Evolutionary conservation across 1,140 invertebrate genomes (phyloP), one percentile per base, ranked within the genome.

Genomic region (Oncopodura yosiiana): DNA sequence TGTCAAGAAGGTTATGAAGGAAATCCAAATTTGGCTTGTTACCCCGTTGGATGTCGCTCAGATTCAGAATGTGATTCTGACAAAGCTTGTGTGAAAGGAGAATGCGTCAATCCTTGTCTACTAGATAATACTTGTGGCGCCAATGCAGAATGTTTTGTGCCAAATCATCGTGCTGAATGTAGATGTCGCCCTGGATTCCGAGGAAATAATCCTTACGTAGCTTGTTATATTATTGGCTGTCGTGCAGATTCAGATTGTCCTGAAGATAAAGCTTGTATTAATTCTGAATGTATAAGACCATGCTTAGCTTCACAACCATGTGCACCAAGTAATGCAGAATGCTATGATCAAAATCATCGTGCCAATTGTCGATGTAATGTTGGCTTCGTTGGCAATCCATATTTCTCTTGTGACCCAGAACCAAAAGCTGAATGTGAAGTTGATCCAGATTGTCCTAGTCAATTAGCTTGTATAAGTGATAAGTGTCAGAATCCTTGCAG

Each of bases 401-500:
- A 86, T 57, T 74, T 87, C 3, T 79, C 82, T 61, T 93, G 88
- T 66, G 75, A 76, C 56, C 75, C 75, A 1, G 77, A 84, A 70
- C 74, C 76, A 19, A 76, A 79, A 64, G 81, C 84, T 1, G 52
- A 89, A 67, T 94, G 90, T 68, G 74, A 74, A 9, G 74, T 79
- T 45, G 89, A 94, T 64, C 76, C 74, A 0, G 88, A 93, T 59
- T 94, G 90, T 73, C 80, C 87, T 18, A 72, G 78, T 18, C 75
- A 77, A 52, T 69, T 83, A 45, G 87, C 87, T 6, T 94, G 90
- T 66, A 78, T 94, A 42, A 80, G 83, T 58, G 76, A 81, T 21
- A 81, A 79, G 66, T 94, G 90, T 64, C 79, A 85, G 53, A 81
- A 92, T 69, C 89, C 89, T 2, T 94, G 90, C 61, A 68, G 74